phyloP scores from a whole-genome alignment of 2,888 invertebrate species.

The Opisthograptis luteolata region DNA sequence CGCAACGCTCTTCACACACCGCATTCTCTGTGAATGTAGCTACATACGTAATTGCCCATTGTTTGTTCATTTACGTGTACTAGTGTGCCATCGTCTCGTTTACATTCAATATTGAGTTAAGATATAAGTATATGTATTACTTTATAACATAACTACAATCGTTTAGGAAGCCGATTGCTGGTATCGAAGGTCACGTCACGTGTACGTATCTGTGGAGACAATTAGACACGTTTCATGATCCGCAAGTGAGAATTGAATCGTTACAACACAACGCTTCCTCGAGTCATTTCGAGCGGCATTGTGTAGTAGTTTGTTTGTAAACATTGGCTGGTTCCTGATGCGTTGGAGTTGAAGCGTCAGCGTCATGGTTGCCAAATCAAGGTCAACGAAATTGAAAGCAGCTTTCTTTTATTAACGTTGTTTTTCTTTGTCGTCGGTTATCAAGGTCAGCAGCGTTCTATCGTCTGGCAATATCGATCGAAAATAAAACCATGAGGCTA shows the following conservation, averaged over 20 bases:
- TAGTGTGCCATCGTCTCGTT: conserved; percentile 13
- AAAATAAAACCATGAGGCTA: conserved; percentile 20
- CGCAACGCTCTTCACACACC: conserved; percentile 39
- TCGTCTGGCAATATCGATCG: conserved; percentile 35
- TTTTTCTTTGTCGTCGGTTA: conserved; percentile 47
- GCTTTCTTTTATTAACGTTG: conserved; percentile 60
- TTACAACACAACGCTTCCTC: conserved; percentile 25
- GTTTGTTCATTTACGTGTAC: conserved; percentile 32
- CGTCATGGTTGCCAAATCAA: conserved; percentile 63
- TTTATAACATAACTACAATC: conserved; percentile 19
- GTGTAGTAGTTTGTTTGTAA: conserved; percentile 57
- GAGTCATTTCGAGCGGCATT: conserved; percentile 29
- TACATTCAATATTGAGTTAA: conserved; percentile 18
- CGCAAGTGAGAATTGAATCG: conserved; percentile 17
- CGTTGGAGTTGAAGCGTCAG: conserved; percentile 50
- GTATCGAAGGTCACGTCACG: conserved; percentile 29
- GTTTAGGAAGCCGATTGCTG: conserved; percentile 28
- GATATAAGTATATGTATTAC: no score
- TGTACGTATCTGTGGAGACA: conserved; percentile 10
- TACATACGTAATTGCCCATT: conserved; percentile 33
- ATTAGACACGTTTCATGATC: conserved; percentile 28
- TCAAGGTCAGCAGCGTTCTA: conserved; percentile 51
- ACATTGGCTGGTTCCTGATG: conserved; percentile 49
- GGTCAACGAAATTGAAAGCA: conserved; percentile 73
- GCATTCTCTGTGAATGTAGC: conserved; percentile 39